phyloP scores from a whole-genome alignment of 2,113 vertebrate species.

The Cryptotis parvus region DNA sequence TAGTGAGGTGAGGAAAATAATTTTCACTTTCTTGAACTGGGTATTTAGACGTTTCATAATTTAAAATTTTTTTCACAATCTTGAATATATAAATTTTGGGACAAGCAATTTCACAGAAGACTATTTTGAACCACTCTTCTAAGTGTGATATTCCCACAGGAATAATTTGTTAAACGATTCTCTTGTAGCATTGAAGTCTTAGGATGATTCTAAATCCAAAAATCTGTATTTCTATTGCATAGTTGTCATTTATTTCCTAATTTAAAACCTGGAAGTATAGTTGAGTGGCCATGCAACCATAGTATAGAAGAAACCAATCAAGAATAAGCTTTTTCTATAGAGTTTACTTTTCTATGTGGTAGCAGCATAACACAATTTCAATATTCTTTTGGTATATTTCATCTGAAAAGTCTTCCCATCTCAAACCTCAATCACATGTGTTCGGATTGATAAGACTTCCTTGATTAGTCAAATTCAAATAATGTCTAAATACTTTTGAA shows the following conservation, averaged over 20 bases:
- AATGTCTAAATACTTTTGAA: neutral
- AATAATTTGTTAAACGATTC: slow-evolving; percentile 51
- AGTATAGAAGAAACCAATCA: neutral
- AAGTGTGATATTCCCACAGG: neutral
- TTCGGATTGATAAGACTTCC: neutral
- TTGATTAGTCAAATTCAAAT: slow-evolving; percentile 9
- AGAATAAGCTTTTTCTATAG: neutral
- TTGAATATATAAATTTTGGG: neutral
- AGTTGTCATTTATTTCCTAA: neutral
- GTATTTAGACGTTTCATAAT: neutral
- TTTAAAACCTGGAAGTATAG: neutral
- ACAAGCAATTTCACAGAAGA: neutral
- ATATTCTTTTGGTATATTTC: neutral
- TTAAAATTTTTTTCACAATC: neutral
- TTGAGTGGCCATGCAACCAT: neutral
- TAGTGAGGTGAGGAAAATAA: neutral
- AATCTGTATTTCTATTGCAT: neutral
- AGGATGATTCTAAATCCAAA: neutral
- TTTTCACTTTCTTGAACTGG: neutral
- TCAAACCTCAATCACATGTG: neutral
- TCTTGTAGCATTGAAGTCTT: neutral
- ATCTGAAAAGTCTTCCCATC: neutral
- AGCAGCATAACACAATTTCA: slow-evolving; percentile 8
- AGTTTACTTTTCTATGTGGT: slow-evolving; percentile 13
- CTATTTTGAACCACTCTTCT: neutral